These are phyloP conservation scores for Platanista minor DNA, from an alignment of 2,113 vertebrate species.

Conservation along the genomic window DNA sequence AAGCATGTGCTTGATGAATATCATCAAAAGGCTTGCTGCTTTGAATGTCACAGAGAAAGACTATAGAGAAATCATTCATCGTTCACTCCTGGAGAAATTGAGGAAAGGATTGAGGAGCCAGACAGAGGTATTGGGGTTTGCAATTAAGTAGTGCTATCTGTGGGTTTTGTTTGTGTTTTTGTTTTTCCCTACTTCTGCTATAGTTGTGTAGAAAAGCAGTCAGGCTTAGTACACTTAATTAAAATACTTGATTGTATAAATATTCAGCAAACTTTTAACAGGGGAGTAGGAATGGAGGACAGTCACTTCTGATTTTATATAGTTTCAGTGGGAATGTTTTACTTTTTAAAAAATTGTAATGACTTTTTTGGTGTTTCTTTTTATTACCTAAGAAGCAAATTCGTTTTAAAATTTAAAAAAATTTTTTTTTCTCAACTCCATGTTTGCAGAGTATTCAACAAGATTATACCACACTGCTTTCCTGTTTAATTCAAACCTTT, in stretches of 20 bases:
- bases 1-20: conserved; percentile 87
- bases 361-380: background rate
- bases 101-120: conserved; percentile 91
- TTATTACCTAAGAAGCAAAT: background rate
- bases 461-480: conserved; percentile 93
- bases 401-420: background rate
- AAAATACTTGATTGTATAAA: background rate
- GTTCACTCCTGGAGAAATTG: conserved; percentile 88
- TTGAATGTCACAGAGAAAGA: conserved; percentile 83
- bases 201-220: background rate
- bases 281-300: background rate
- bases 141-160: accelerated
- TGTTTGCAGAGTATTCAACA: conserved; percentile 89
- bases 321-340: background rate
- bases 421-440: conserved; percentile 24
- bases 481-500: conserved; percentile 92
- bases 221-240: background rate
- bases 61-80: conserved; percentile 89
- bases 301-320: background rate
- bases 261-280: background rate
- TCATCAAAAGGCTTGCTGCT: conserved; percentile 85
- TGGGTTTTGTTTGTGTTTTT: background rate
- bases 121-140: conserved; percentile 84
- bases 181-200: background rate
- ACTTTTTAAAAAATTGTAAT: background rate